Conservation (phyloP, 2,888 invertebrate genomes). For the Panopea generosa region DNA sequence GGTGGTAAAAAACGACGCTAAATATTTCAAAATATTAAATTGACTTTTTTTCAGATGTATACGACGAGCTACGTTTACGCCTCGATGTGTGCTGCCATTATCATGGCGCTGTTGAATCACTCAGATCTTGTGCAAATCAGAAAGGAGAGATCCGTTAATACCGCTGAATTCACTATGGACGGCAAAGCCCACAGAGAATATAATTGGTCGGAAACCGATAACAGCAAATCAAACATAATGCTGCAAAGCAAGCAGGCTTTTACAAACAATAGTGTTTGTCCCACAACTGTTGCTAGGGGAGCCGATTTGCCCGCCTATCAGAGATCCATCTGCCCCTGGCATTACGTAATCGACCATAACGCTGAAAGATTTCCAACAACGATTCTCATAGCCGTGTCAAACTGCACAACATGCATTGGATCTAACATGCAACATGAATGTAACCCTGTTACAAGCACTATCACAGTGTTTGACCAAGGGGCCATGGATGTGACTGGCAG, state of each 20-base stretch:
- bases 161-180: no score
- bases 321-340: conserved; percentile 58
- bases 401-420: conserved; percentile 32
- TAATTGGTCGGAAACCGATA: no score
- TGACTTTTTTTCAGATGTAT: no score
- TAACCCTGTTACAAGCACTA: conserved; percentile 8
- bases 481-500: conserved; percentile 11
- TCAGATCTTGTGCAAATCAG: no score
- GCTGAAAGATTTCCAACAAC: conserved; percentile 24
- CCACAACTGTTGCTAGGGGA: conserved; percentile 13
- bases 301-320: conserved; percentile 18
- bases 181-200: no score
- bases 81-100: no score
- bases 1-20: no score
- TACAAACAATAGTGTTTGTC: conserved; percentile 8
- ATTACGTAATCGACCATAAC: conserved; percentile 36
- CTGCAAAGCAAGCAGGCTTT: not conserved
- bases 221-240: no score
- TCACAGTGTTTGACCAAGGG: conserved; percentile 5
- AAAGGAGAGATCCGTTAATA: no score
- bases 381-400: conserved; percentile 31
- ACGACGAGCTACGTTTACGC: no score
- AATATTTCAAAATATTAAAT: no score
- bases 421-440: conserved; percentile 11
- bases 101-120: no score